Evolutionary conservation across 2,797 vertebrate genomes (phyloP).

Genomic region (Sebastes alutus): DNA sequence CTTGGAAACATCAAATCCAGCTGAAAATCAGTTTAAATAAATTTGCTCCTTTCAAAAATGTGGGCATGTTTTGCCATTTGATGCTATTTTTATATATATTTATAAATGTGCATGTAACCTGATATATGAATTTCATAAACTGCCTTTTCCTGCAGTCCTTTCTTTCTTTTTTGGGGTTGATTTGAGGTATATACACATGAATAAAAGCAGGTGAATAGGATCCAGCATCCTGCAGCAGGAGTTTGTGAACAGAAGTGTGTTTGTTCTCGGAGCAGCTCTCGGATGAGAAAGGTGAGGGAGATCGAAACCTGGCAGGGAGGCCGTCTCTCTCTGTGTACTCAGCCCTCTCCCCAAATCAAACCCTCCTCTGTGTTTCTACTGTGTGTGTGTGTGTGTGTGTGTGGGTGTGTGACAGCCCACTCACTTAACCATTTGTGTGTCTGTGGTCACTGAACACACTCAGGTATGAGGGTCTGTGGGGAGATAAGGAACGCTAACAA

Average conservation of each 20-base stretch:
- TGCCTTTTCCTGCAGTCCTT: not conserved
- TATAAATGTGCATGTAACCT: fast-evolving
- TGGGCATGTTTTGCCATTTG: not conserved
- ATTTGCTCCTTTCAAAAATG: not conserved
- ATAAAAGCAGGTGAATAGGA: not conserved
- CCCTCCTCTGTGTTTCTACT: not conserved
- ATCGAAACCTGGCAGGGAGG: slow-evolving; percentile 67
- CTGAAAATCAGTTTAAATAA: not conserved
- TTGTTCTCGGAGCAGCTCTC: slow-evolving; percentile 51
- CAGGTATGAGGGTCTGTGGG: not conserved
- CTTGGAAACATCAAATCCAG: not conserved
- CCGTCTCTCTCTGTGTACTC: slow-evolving; percentile 45
- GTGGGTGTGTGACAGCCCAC: not conserved
- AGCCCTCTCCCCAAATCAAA: not conserved
- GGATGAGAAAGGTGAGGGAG: slow-evolving; percentile 50
- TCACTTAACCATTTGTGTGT: not conserved
- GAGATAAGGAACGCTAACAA: slow-evolving; percentile 21
- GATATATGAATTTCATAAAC: not conserved
- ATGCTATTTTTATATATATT: not conserved
- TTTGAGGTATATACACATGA: not conserved
- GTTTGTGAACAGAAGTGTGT: slow-evolving; percentile 49
- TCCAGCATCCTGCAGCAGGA: not conserved
- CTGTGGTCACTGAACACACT: not conserved
- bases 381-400: not conserved
- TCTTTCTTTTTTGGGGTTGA: fast-evolving